Base-by-base conservation (phyloP, 2,797 vertebrate species). In the Gouania willdenowi region DNA sequence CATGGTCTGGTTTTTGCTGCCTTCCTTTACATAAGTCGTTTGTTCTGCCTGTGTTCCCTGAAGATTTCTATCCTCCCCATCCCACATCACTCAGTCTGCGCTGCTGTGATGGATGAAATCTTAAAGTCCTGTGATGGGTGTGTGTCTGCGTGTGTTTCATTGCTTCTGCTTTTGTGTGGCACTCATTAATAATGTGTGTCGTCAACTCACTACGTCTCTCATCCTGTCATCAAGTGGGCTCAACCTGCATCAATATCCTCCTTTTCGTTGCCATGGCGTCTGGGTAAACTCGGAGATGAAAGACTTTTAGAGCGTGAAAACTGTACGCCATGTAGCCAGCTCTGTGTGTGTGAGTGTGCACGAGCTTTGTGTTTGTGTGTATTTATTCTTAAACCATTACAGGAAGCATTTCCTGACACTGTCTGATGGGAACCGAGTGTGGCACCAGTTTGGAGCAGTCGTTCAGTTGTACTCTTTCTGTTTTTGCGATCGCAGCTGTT, bases 61-160 rank as follows among this genome's bases (percentile, higher is more conserved):
- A 16, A 54, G 27, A 49, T 35, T 15, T 28, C 14, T 20, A 20
- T 2, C 20, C 19, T 19, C 6, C 6, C 6, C 6, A 32, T 33
- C 3, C 48, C 43, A 50, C 41, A 37, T 43, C 30, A 46, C 19
- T 43, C 47, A 57, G 54, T 66, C 62, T 54, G 18, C 45, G 60
- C 26, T 37, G 19, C 14, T 37, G 38, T 80, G 83, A 82, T 72
- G 67, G 67, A 82, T 87, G 83, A 77, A 77, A 65, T 71, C 58
- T 67, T 80, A 54, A 76, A 69, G 60, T 48, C 60, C 47, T 68
- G 35, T 65, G 66, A 79, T 63, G 29, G 51, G 23, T 53, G 40
- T 55, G 37, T 30, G 12, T 55, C 15, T 42, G 55, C 33, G 55
- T 33, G 27, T 4, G 7, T 15, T 7, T 54, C 27, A 19, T 23